Base-by-base conservation (phyloP, 1,140 invertebrate species). In the Hycleus phaleratus region DNA sequence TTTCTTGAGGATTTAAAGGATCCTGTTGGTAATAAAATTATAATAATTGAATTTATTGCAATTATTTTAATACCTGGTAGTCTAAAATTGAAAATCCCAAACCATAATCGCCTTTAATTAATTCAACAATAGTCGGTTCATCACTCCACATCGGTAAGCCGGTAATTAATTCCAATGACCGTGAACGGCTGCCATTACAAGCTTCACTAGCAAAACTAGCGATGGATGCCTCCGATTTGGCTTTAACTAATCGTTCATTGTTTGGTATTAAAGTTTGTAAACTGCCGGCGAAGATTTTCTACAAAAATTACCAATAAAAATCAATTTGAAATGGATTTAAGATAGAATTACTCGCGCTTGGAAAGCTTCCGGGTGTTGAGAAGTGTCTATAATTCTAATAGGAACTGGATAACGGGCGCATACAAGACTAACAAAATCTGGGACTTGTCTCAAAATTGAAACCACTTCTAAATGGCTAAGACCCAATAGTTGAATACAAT, bases 391-490 rank as follows among this genome's bases (percentile, higher is more conserved):
- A 58, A 70, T 72, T 64, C 61, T 73, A 71, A 50, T 74, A 66
- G 53, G 71, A 63, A 72, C 62, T 40, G 68, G 70, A 73, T 79
- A 84, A 65, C 85, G 75, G 25, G 91, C 84, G 70, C 90, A 93
- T 12, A 95, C 89, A 74, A 95, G 82, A 61, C 87, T 78, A 18
- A 95, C 91, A 66, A 88, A 81, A 63, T 89, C 82, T n/a, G 91
- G 90, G 56, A 95, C 81, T 62, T 93, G 90, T 72, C 94, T 91
- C 38, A 96, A 74, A 61, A 91, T 86, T n/a, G 83, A 83, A 6
- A 95, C 92, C 44, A 95, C 92, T 71, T 94, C 91, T 59, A 91
- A 84, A 71, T 95, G 92, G 77, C 93, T 91, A 54, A 94, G 83
- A 24, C 93, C 93, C 60, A 95, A 79, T 47, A 97, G 79, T 60